phyloP scores from a whole-genome alignment of 2,113 vertebrate genomes.

The Platichthys stellatus region DNA sequence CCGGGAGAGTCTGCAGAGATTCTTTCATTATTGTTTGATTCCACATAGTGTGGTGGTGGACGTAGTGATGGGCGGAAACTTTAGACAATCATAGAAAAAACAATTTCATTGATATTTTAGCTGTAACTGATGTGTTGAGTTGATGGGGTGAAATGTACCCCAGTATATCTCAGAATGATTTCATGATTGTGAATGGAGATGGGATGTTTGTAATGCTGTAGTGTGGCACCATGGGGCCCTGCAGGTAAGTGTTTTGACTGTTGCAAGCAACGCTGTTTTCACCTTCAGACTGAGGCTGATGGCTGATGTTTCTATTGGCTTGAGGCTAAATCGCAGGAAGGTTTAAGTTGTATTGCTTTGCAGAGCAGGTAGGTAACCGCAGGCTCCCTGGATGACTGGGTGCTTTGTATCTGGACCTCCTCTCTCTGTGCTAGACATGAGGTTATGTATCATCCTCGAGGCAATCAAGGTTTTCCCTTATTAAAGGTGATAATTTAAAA shows the following conservation, averaged over 20 bases:
- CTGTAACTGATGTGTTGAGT: not conserved
- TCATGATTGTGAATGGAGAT: not conserved
- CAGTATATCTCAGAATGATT: not conserved
- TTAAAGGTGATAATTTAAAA: not conserved
- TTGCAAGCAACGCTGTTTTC: not conserved
- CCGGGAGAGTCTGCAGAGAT: not conserved
- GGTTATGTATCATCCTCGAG: conserved; percentile 1
- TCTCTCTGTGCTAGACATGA: conserved; percentile 24
- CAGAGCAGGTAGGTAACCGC: conserved; percentile 8
- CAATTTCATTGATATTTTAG: not conserved
- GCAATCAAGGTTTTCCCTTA: conserved; percentile 21
- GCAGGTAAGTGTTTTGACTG: not conserved
- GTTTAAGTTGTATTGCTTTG: conserved; percentile 71
- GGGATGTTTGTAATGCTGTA: conserved; percentile 40
- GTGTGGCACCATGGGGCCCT: conserved; percentile 12
- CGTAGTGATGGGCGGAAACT: not conserved
- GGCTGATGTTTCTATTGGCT: not conserved
- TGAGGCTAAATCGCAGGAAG: conserved; percentile 21
- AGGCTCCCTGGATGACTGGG: conserved; percentile 4
- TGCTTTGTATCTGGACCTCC: conserved; percentile 6
- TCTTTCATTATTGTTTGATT: no score
- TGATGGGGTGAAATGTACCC: not conserved
- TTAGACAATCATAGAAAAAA: conserved; percentile 15
- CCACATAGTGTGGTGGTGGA: not conserved
- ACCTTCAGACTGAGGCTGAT: not conserved